Percentiles rank a stretch among this genome's conserved stretches.
Conservation (phyloP, 1,140 invertebrate species). For the Calosoma granatense region DNA sequence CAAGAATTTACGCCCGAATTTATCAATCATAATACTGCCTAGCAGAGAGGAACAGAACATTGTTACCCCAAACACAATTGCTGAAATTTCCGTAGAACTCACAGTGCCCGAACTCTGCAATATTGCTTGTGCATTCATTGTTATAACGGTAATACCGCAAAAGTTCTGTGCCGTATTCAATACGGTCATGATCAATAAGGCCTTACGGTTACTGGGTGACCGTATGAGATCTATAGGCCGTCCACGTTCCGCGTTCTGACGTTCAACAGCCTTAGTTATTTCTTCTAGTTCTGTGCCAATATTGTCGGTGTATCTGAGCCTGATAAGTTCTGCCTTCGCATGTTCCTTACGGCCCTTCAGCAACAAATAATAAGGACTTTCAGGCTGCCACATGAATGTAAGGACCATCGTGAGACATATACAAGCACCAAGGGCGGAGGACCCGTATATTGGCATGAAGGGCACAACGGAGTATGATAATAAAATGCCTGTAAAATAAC, state of each 20-base stretch:
- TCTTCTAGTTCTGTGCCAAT: slow-evolving; percentile 19
- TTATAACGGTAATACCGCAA: slow-evolving; percentile 21
- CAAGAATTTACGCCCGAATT: slow-evolving; percentile 27
- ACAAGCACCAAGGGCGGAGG: neutral
- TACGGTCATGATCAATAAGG: slow-evolving; percentile 24
- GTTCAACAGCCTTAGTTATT: slow-evolving; percentile 20
- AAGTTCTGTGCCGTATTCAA: slow-evolving; percentile 24
- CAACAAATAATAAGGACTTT: neutral
- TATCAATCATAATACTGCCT: slow-evolving; percentile 24
- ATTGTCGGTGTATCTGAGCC: neutral
- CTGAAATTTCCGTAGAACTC: slow-evolving; percentile 21
- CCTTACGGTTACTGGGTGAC: slow-evolving; percentile 23
- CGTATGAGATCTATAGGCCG: slow-evolving; percentile 20
- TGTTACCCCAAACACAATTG: slow-evolving; percentile 26
- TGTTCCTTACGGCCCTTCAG: neutral
- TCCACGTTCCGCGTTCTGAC: slow-evolving; percentile 21
- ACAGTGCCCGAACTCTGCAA: slow-evolving; percentile 13
- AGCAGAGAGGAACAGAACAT: slow-evolving; percentile 26
- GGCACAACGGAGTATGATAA: neutral
- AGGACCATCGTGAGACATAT: neutral
- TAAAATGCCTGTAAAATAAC: neutral
- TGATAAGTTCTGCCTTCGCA: neutral
- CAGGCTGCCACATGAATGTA: neutral
- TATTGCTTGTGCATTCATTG: slow-evolving; percentile 27
- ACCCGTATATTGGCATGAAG: neutral